phyloP scores from a whole-genome alignment of 2,888 invertebrate species.

The Cheilosia scutellata region DNA sequence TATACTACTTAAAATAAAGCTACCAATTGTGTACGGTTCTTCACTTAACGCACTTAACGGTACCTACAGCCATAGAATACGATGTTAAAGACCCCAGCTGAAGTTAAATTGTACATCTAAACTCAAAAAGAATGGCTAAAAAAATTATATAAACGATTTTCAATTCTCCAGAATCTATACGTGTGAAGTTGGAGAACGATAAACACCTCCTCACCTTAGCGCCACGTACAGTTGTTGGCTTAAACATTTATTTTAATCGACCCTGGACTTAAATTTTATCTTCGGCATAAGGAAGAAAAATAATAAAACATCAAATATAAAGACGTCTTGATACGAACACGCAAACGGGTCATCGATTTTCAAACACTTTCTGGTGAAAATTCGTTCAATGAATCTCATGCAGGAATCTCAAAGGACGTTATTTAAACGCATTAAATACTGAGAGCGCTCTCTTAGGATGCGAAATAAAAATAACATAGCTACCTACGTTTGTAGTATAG shows the following conservation, averaged over 20 bases:
- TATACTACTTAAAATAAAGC: too few relatives aligned
- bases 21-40: too few relatives aligned
- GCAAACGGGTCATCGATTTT: constrained; percentile 39
- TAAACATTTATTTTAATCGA: constrained; percentile 20
- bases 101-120: too few relatives aligned
- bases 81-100: neutral
- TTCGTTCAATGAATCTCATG: neutral
- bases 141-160: constrained; percentile 9
- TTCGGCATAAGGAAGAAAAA: neutral
- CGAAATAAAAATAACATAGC: constrained; percentile 1
- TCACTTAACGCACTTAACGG: too few relatives aligned
- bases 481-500: neutral
- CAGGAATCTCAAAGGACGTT: neutral
- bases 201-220: neutral
- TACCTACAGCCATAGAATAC: too few relatives aligned
- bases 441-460: neutral
- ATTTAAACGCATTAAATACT: constrained; percentile 8
- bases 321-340: constrained; percentile 20
- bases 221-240: constrained; percentile 24
- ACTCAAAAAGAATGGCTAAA: constrained; percentile 12
- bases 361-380: neutral
- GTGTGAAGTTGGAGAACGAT: constrained; percentile 3
- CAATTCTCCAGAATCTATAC: neutral
- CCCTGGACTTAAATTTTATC: constrained; percentile 35
- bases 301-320: constrained; percentile 3